phyloP scores from a whole-genome alignment of 2,797 vertebrate species.

The Poeciliopsis turneri region DNA sequence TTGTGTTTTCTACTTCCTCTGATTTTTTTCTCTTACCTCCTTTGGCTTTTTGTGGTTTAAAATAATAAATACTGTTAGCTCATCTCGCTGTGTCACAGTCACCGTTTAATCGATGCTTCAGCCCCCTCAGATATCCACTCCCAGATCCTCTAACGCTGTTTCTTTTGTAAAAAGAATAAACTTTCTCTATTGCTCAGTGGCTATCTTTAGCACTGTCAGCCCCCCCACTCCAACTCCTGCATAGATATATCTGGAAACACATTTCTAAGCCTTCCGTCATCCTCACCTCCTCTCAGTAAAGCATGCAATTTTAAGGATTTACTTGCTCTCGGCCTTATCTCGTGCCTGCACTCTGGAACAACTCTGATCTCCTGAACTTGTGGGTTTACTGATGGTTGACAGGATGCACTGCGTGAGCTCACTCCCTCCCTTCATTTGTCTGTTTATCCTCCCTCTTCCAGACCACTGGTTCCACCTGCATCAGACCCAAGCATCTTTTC shows the following conservation, averaged over 20 bases:
- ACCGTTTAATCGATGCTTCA: constrained; percentile 7
- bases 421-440: constrained; percentile 4
- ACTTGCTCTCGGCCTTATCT: constrained; percentile 26
- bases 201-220: constrained; percentile 50
- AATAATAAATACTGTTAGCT: constrained; percentile 2
- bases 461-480: constrained; percentile 1
- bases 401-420: constrained; percentile 13
- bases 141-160: not conserved
- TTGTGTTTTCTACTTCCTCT: constrained; percentile 3
- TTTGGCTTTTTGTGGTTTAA: constrained; percentile 7
- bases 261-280: constrained; percentile 39
- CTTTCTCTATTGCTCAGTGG: constrained; percentile 43
- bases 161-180: constrained; percentile 3
- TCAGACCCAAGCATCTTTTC: not conserved
- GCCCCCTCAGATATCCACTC: constrained; percentile 19
- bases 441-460: constrained; percentile 6
- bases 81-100: not conserved
- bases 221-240: constrained; percentile 53
- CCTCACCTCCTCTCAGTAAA: constrained; percentile 7
- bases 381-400: constrained; percentile 17
- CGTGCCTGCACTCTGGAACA: not conserved
- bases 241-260: constrained; percentile 67
- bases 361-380: constrained; percentile 23
- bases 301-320: constrained; percentile 16
- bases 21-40: not conserved